phyloP scores from a whole-genome alignment of 2,797 vertebrate species.

The Falco naumanni region DNA sequence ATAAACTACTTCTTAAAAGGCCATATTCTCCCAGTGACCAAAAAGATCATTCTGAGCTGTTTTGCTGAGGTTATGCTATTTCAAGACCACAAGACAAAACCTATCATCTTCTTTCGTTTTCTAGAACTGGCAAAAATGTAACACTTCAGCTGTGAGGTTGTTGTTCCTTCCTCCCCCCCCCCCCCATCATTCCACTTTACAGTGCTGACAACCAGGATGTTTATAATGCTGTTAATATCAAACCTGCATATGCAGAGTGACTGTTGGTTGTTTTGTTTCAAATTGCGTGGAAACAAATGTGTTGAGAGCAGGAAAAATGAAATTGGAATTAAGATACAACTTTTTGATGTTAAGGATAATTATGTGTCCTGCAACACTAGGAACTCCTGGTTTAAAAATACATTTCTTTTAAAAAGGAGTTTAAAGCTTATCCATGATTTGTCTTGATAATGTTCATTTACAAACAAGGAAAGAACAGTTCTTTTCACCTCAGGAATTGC shows the following conservation, averaged over 20 bases:
- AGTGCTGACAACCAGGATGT: constrained; percentile 14
- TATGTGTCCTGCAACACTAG: neutral
- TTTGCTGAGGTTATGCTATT: neutral
- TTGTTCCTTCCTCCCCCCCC: neutral
- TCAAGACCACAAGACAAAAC: constrained; percentile 6
- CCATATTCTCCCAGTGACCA: neutral
- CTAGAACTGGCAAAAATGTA: constrained; percentile 4
- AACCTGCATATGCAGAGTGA: neutral
- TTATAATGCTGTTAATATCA: constrained; percentile 42
- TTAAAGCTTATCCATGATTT: neutral
- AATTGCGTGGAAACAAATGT: neutral
- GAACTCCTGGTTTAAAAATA: neutral
- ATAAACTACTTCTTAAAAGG: neutral
- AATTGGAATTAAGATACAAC: neutral
- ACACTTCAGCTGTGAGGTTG: neutral
- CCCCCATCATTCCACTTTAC: neutral
- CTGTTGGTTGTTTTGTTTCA: neutral
- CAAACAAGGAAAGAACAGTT: neutral
- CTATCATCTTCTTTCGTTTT: constrained; percentile 14
- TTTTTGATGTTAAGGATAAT: neutral
- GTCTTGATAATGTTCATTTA: neutral
- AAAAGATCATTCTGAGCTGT: neutral
- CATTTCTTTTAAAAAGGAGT: neutral
- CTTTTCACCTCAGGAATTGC: neutral
- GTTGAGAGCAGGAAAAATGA: neutral